Base-by-base conservation (phyloP, 2,113 vertebrate genomes). In the Acanthochromis polyacanthus region DNA sequence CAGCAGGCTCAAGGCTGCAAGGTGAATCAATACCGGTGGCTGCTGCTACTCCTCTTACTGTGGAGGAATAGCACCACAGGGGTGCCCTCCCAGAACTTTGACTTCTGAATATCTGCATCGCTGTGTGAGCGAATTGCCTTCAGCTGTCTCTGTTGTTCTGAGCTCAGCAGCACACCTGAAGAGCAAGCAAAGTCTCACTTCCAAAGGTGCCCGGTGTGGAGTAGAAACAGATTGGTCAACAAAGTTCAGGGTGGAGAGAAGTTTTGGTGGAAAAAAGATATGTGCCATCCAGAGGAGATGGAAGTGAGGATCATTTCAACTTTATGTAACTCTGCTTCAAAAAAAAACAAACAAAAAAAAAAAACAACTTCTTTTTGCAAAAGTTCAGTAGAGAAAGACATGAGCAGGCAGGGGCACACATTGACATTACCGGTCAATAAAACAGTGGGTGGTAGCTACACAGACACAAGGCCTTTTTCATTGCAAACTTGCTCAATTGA, bases 51-150 rank as follows among this genome's bases (percentile, higher is more conserved):
- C 52, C 40, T 73, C 71, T 59, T 16, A 46, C 56, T 30, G 69
- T 65, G 82, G 51, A 61, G 74, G 61, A 69, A 36, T 5, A 2
- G 62, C 81, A 72, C 80, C 72, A 67, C 68, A 52, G 69, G 80
- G 66, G 70, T 83, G 86, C 77, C 65, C 68, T 66, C 55, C 43
- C 46, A 76, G 36, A 87, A 79, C 81, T 93, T 88, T 79, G 67
- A 94, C 95, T 96, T 92, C 94, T 92, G 92, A 81, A 96, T 89
- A 89, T 95, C 96, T 79, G 96, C 95, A 80, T 97, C 95, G 76
- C 96, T 95, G 81, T 96, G 95, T 82, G 95, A 94, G 84, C 95
- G 95, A 91, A 95, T 92, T 83, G 95, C 94, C 93, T 96, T 96
- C 93, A 97, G 94, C 79, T 96, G 96, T 83, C 92, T 95, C 95